These are phyloP conservation scores for Sapajus apella DNA, from an alignment of 2,113 vertebrate genomes.

Conservation along the genomic window DNA sequence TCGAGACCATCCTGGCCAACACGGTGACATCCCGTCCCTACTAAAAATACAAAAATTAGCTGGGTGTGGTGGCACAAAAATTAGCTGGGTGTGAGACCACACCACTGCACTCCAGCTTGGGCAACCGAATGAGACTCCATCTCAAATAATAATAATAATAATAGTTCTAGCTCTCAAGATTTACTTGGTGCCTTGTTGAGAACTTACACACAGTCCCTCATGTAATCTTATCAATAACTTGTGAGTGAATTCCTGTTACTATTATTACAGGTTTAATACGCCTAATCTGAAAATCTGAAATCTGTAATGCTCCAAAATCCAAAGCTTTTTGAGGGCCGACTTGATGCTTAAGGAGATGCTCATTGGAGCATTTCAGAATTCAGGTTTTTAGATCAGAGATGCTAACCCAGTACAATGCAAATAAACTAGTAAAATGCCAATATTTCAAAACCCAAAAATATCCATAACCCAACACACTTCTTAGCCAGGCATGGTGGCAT, in stretches of 20 bases:
- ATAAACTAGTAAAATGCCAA: background rate
- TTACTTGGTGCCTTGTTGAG: too few species aligned
- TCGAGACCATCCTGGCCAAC: too few species aligned
- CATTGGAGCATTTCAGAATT: background rate
- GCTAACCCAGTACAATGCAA: background rate
- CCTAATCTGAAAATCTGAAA: too few species aligned
- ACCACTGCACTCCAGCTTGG: background rate
- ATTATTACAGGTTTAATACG: too few species aligned
- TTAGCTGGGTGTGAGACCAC: too few species aligned
- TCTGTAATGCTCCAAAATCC: background rate
- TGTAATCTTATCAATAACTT: background rate
- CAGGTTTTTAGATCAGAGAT: background rate
- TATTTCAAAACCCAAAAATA: background rate
- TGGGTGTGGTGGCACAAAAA: too few species aligned
- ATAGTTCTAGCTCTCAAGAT: background rate
- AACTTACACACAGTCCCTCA: background rate
- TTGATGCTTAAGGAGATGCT: background rate
- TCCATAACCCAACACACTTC: background rate
- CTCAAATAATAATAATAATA: background rate
- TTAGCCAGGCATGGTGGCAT: too few species aligned
- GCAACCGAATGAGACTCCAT: background rate
- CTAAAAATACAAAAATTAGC: too few species aligned
- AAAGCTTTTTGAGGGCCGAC: background rate
- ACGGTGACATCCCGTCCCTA: too few species aligned
- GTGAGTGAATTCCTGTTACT: rapidly evolving